phyloP scores from a whole-genome alignment of 2,113 vertebrate species.

The Lepidiolamprologus cunningtoni region DNA sequence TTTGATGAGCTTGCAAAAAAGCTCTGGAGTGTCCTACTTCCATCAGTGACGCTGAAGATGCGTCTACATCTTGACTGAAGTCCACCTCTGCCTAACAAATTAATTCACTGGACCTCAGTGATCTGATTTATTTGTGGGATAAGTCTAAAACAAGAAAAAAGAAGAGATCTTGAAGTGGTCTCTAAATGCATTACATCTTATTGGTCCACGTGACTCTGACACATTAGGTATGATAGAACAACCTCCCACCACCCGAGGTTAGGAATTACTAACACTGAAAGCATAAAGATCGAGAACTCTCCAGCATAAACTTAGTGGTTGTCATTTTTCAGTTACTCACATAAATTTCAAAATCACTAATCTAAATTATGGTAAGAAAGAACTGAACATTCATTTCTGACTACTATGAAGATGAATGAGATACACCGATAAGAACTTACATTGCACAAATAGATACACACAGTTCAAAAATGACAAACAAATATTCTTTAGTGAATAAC shows the following conservation, averaged over 20 bases:
- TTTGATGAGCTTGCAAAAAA: not conserved
- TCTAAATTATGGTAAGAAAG: not conserved
- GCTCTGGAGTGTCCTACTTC: not conserved
- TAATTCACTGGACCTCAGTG: not conserved
- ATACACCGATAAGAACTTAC: not conserved
- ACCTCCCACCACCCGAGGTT: not conserved
- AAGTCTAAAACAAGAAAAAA: not conserved
- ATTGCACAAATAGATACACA: not conserved
- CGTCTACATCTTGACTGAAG: not conserved
- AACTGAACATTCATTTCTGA: not conserved
- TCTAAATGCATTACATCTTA: not conserved
- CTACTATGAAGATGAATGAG: not conserved
- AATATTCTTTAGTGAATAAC: not conserved
- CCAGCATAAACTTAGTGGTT: not conserved
- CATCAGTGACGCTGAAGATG: not conserved
- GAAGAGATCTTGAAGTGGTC: not conserved
- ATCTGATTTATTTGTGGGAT: not conserved
- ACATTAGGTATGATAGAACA: not conserved
- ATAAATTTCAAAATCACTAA: not conserved
- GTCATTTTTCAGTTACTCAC: not conserved
- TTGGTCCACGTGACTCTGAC: not conserved
- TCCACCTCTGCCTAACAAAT: not conserved
- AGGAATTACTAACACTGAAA: not conserved
- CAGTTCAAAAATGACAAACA: not conserved
- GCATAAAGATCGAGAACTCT: not conserved